A percentile compares a stretch with the other conserved stretches of the same genome.
Conservation (phyloP, 2,888 invertebrate genomes). For the Leucania comma region DNA sequence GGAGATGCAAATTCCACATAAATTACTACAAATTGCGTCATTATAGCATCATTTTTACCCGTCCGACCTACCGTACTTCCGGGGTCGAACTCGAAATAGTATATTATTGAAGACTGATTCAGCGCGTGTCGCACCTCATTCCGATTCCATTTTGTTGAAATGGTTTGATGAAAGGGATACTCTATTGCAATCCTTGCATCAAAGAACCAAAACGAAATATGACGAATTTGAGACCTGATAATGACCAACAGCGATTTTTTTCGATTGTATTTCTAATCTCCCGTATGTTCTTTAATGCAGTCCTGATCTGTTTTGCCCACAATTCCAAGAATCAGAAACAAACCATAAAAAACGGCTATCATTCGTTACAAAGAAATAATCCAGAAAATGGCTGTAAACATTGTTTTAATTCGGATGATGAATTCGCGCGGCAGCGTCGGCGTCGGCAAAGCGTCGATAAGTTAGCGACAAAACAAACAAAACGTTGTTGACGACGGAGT, state of each 20-base stretch:
- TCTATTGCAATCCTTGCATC: not conserved
- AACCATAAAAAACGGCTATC: slow-evolving; percentile 3
- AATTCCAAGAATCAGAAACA: not conserved
- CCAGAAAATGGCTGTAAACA: slow-evolving; percentile 46
- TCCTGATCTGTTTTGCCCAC: not conserved
- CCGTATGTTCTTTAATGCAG: not conserved
- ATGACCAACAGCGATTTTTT: not conserved
- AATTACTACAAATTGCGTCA: slow-evolving; percentile 53
- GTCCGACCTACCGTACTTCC: slow-evolving; percentile 50
- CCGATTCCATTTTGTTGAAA: slow-evolving; percentile 5
- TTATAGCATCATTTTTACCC: slow-evolving; percentile 47
- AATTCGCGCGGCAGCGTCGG: slow-evolving; percentile 42
- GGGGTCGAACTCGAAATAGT: slow-evolving; percentile 50
- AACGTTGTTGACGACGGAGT: slow-evolving; percentile 68
- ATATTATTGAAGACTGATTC: slow-evolving; percentile 35
- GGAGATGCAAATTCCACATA: slow-evolving; percentile 49
- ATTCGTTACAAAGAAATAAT: slow-evolving; percentile 40
- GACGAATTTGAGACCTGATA: not conserved
- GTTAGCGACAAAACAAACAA: slow-evolving; percentile 73
- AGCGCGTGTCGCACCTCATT: slow-evolving; percentile 22
- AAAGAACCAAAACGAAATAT: not conserved
- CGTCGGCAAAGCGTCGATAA: slow-evolving; percentile 63
- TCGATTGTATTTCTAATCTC: not conserved
- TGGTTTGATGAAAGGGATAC: not conserved
- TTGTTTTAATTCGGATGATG: slow-evolving; percentile 56